Conservation (phyloP, 1,140 invertebrate species). For the Drosophila kepulauana region DNA sequence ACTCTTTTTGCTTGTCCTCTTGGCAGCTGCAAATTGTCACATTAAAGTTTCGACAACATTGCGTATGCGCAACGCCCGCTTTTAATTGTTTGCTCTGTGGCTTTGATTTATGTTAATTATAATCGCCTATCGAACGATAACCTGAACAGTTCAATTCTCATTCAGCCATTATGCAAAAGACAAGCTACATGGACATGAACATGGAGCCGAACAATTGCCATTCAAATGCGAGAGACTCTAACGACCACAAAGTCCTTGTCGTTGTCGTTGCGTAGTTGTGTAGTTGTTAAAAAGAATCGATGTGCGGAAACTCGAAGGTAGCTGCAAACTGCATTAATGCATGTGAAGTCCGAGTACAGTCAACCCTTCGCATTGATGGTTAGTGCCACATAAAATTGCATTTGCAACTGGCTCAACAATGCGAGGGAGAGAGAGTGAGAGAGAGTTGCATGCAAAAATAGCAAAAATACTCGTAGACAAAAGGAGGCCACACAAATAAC, state of each 20-base stretch:
- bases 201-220: not conserved
- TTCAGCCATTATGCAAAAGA: not conserved
- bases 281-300: constrained; percentile 22
- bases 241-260: constrained; percentile 6
- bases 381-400: constrained; percentile 31
- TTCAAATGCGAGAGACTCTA: constrained; percentile 20
- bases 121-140: not conserved
- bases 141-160: not conserved
- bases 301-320: constrained; percentile 19
- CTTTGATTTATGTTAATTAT: constrained; percentile 19
- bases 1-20: not conserved
- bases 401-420: constrained; percentile 32
- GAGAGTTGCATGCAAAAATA: constrained; percentile 31
- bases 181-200: not conserved
- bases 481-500: constrained; percentile 62
- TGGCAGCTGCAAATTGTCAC: constrained; percentile 69
- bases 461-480: constrained; percentile 38
- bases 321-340: constrained; percentile 40
- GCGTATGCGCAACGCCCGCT: constrained; percentile 25
- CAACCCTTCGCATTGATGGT: not conserved
- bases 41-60: constrained; percentile 48
- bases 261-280: not conserved
- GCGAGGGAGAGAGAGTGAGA: not conserved
- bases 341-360: constrained; percentile 15
- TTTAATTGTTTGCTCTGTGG: constrained; percentile 14